Evolutionary conservation across 1,140 invertebrate species (phyloP), one percentile per base, ranked within the genome.

Genomic region (Diprion similis): DNA sequence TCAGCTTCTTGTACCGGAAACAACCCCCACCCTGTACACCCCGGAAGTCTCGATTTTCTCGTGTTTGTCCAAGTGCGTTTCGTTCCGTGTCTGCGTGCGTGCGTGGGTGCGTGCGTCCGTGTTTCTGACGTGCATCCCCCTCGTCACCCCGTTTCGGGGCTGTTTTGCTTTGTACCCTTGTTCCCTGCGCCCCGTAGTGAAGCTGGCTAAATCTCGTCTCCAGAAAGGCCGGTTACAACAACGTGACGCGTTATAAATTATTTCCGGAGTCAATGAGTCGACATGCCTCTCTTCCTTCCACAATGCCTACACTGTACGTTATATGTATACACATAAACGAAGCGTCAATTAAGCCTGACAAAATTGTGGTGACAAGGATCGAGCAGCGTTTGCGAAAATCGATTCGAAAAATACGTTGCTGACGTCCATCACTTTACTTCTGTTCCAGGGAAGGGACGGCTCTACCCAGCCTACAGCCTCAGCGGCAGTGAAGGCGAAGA

Each of bases 391-490:
- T 6, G 24, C 24, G 1, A 37, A 37, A 37, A 6, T 37, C 24
- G 24, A 4, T 37, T 37, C 6, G 1, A 37, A 37, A 37, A 37
- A 37, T 37, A 6, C 24, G 24, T 37, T 37, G 2, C 24, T 37
- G 24, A 37, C 24, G 2, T 37, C 24, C 24, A n/a, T n/a, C n/a
- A 1, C 2, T 37, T 37, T 2, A 1, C 69, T 65, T 77, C 68
- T 76, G 66, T 85, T 77, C 11, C 87, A 92, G 91, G 91, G 89
- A 91, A 92, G 89, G 92, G 92, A 89, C 92, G 92, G 80, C 90
- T 93, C 82, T 92, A 93, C 88, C 91, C 92, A 81, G 92, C 90
- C 81, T 91, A 91, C 86, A 90, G 89, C 84, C 85, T 91, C 73
- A 91, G 90, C 85, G 90, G 90, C 84, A 91, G 90, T 80, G 90